Base-by-base conservation (phyloP, 2,888 invertebrate species). In the Drosophila borborema region DNA sequence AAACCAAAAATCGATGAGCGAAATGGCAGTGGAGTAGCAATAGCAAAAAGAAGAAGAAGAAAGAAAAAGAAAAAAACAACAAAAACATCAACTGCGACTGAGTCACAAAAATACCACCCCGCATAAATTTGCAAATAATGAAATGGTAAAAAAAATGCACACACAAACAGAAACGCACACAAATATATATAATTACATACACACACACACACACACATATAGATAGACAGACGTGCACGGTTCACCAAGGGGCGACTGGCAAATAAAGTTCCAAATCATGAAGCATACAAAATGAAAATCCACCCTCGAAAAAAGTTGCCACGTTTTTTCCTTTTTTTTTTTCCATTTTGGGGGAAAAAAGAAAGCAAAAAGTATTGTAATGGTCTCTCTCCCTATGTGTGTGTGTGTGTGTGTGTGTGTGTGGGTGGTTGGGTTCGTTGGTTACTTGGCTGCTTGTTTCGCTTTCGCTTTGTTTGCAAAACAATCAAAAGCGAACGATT, bases 41-140 rank as follows among this genome's bases (percentile, higher is more conserved):
- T 38, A 76, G 10, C 48, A 56, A 31, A 51, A 63, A 46, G 48
- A 9, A 23, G 20, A 46, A 46, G 7, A 6, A 4, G 28, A 5
- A n/a, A 10, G 1, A 49, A 12, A n/a, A 31, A n/a, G 1, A 54
- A 6, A 23, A 46, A 16, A 46, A n/a, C 54, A 55, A 55, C 40
- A 28, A 45, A 46, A 55, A 41, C 51, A 66, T 38, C 66, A 56
- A 56, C 20, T 67, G 48, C 56, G 53, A 71, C 77, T 80, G 90
- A 89, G 73, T 87, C 88, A 75, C 73, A 74, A 64, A 77, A 75
- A 72, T 72, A 70, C 89, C 89, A 86, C 84, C 87, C 89, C 74
- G 86, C 90, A 90, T 89, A 90, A 87, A 87, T 90, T 89, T 89
- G 89, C 90, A 81, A 87, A 90, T 86, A 87, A 90, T 87, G 86